Evolutionary conservation across 2,113 vertebrate species (phyloP), one percentile per base, ranked within the genome.

Genomic region (Helogale parvula): DNA sequence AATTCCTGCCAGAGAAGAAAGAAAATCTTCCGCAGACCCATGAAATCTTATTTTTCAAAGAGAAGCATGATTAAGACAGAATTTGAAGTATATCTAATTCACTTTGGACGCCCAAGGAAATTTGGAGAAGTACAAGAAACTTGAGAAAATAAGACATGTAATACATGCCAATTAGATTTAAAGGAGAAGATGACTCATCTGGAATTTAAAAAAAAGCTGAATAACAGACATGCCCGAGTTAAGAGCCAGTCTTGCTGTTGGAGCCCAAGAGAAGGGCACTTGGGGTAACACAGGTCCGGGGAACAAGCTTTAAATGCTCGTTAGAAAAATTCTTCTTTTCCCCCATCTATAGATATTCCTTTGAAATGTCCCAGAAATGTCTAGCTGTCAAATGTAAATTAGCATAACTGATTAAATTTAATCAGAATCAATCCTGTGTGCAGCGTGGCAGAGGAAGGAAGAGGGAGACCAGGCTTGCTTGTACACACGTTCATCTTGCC

Each of bases 151-250:
- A 68, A 90, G 31, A 63, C 41, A 85, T 88, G 10, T 60, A 87
- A 83, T 83, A 76, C 33, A 68, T 74, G n/a, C 15, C 23, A 97
- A 96, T 90, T 95, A 92, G 87, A 97, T 93, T 96, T 87, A 76
- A 90, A 87, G 69, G 77, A 74, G 31, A 96, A 38, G 12, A 50
- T 60, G 50, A 94, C 38, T 95, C 16, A 77, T 72, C 87, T 82
- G 50, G 23, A 92, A 94, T 92, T 19, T 15, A 79, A 94, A 57
- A 68, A 10, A 47, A 77, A 68, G 41, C 29, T 71, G 80, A 81
- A 79, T 41, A 79, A 77, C 90, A 96, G 50, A 3, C 3, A 66
- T 71, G 7, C 8, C 23, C 29, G 77, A 57, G 47, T 45, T 76
- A 47, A 95, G 57, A 92, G 27, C 65, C 60, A 63, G 12, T 69